Percentiles rank a stretch among this genome's conserved stretches.
phyloP scores from a whole-genome alignment of 2,797 vertebrate species.

The Leptatherina wallacei region DNA sequence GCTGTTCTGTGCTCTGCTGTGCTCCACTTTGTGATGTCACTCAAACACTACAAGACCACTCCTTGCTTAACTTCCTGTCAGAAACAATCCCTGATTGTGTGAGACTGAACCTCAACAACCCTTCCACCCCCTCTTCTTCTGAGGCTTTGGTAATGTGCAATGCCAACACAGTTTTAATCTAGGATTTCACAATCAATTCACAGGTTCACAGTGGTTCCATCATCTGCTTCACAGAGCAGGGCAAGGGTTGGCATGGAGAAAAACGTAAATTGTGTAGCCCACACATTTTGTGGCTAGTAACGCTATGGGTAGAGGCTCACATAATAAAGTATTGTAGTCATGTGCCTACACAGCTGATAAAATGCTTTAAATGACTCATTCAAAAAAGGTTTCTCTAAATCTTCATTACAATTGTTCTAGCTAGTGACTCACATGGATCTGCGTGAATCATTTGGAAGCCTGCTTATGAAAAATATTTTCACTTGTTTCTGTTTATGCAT shows the following conservation, averaged over 20 bases:
- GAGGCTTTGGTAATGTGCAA: slow-evolving; percentile 33
- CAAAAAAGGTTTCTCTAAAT: slow-evolving; percentile 52
- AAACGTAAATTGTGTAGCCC: slow-evolving; percentile 60
- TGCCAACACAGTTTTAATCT: slow-evolving; percentile 22
- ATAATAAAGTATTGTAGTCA: slow-evolving; percentile 56
- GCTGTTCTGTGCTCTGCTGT: slow-evolving; percentile 1
- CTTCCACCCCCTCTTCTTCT: slow-evolving; percentile 36
- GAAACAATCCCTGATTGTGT: slow-evolving; percentile 83
- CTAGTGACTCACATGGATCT: slow-evolving; percentile 60
- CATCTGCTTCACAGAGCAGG: slow-evolving; percentile 36
- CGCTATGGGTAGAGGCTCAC: slow-evolving; percentile 42
- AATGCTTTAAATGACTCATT: slow-evolving; percentile 73
- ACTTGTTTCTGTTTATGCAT: slow-evolving; percentile 31
- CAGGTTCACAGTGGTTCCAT: slow-evolving; percentile 48
- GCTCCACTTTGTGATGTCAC: slow-evolving; percentile 76
- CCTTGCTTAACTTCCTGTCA: slow-evolving; percentile 84
- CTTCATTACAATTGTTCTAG: slow-evolving; percentile 54
- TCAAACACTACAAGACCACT: slow-evolving; percentile 77
- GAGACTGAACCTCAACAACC: slow-evolving; percentile 45
- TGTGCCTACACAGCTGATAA: slow-evolving; percentile 69
- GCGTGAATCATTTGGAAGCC: slow-evolving; percentile 39
- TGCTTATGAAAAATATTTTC: slow-evolving; percentile 34
- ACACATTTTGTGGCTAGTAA: slow-evolving; percentile 64
- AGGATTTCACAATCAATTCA: slow-evolving; percentile 61
- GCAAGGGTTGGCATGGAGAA: slow-evolving; percentile 51